Evolutionary conservation across 2,113 vertebrate species (phyloP), one percentile per base, ranked within the genome.

Genomic region (Tauraco erythrolophus): DNA sequence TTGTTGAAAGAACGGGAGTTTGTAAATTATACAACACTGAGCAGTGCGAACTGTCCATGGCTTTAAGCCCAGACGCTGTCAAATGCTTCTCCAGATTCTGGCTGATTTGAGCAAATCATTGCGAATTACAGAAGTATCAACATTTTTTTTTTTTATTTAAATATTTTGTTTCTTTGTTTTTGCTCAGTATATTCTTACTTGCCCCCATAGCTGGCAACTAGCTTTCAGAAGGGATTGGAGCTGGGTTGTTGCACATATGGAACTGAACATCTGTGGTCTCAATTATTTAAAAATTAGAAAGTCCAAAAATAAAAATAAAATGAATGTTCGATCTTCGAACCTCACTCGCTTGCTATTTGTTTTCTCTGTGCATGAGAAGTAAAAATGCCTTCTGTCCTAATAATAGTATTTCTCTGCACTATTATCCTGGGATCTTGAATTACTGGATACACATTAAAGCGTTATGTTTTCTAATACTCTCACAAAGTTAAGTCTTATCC

Each of bases 1-100:
- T 85, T 98, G 97, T 93, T 97, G 98, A 98, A 98, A 98, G 98
- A 98, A 97, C 88, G 96, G 95, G 98, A 98, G 97, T 98, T 98
- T 97, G 97, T 98, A 98, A 98, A 98, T 98, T 98, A 97, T 97
- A 97, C 97, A 97, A 88, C 82, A 84, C 95, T 96, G 88, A 97
- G 93, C 95, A 92, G 95, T 97, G 89, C 86, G 98, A 97, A 91
- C 96, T 95, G 84, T 97, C 95, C 81, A 80, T 98, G 98, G 97
- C 98, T 97, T 94, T 91, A 84, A 95, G 98, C 98, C 97, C 97
- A 98, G 97, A 96, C 92, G 28, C 92, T 98, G 98, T 98, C 98
- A 98, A 95, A 97, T 83, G 50, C 68, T 96, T 96, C 92, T 95
- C 70, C 64, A 56, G 87, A 97, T 97, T 94, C 95, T 98, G 96